Evolutionary conservation across 1,140 invertebrate species (phyloP).

Genomic region (Elysia chlorotica): DNA sequence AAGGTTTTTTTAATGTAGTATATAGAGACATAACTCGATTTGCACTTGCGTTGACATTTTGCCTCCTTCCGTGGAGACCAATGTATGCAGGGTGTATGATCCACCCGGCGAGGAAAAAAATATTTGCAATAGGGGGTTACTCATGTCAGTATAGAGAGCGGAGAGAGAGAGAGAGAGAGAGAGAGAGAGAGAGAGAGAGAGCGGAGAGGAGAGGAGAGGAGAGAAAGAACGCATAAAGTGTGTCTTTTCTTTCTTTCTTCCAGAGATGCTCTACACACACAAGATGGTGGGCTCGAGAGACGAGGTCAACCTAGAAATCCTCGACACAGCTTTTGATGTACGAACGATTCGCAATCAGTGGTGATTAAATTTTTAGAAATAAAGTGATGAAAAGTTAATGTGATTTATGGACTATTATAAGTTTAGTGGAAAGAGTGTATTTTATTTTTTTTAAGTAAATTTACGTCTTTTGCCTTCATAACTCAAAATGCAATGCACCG

Average conservation of each 20-base stretch:
- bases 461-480: neutral
- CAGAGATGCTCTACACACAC: constrained; percentile 43
- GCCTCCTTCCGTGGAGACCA: too few species aligned
- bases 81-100: too few species aligned
- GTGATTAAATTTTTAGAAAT: neutral
- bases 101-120: too few species aligned
- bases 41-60: too few species aligned
- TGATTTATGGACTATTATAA: neutral
- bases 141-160: too few species aligned
- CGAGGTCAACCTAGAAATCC: constrained; percentile 37
- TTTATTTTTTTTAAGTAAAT: neutral
- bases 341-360: neutral
- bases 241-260: neutral
- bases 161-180: too few species aligned
- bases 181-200: too few species aligned
- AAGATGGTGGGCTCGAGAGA: constrained; percentile 36
- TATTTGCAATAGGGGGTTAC: too few species aligned
- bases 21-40: too few species aligned
- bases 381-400: neutral
- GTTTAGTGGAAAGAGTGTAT: neutral
- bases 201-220: too few species aligned
- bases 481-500: neutral
- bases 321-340: constrained; percentile 37
- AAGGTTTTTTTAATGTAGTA: too few species aligned
- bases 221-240: too few species aligned